Percentiles rank a stretch among this genome's conserved stretches.
Evolutionary conservation across 2,888 invertebrate species (phyloP).

Genomic region (Chrysopilus asiliformis): DNA sequence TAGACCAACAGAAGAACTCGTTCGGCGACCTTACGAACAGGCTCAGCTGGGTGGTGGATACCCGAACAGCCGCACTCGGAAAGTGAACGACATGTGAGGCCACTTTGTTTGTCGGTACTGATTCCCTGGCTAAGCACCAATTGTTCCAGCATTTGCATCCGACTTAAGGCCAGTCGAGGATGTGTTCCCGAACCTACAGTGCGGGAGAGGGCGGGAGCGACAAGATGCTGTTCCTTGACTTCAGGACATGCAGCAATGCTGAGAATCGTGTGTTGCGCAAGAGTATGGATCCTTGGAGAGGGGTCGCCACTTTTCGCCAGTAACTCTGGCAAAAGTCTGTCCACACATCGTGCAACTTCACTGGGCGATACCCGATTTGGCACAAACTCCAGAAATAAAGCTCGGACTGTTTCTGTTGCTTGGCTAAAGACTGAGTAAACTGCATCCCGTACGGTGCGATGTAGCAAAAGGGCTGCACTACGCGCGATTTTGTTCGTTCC

Average conservation of each 20-base stretch:
- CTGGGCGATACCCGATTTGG: conserved; percentile 70
- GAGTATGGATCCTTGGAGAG: conserved; percentile 71
- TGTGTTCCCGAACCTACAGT: conserved; percentile 76
- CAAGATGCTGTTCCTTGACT: conserved; percentile 66
- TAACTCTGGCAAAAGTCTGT: conserved; percentile 69
- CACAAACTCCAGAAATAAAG: conserved; percentile 73
- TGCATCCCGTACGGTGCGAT: conserved; percentile 71
- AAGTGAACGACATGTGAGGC: conserved; percentile 67
- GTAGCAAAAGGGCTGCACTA: conserved; percentile 65
- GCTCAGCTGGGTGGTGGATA: conserved; percentile 76
- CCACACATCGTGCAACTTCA: conserved; percentile 69
- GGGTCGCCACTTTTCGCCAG: conserved; percentile 78
- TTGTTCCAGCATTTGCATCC: conserved; percentile 80
- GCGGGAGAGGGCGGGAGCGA: conserved; percentile 70
- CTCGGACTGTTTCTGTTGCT: conserved; percentile 67
- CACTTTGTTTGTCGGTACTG: conserved; percentile 77
- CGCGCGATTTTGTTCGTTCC: conserved; percentile 68
- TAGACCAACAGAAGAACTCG: conserved; percentile 57
- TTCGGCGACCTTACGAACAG: conserved; percentile 77
- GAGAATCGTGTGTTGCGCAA: conserved; percentile 75
- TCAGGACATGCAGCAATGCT: conserved; percentile 73
- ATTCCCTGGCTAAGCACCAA: conserved; percentile 72
- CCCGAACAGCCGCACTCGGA: conserved; percentile 79
- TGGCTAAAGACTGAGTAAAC: conserved; percentile 79
- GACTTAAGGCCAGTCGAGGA: conserved; percentile 70